These are phyloP conservation scores for Typhlichthys eigenmanni DNA, from an alignment of 2,797 vertebrate genomes.

Conservation along the genomic window DNA sequence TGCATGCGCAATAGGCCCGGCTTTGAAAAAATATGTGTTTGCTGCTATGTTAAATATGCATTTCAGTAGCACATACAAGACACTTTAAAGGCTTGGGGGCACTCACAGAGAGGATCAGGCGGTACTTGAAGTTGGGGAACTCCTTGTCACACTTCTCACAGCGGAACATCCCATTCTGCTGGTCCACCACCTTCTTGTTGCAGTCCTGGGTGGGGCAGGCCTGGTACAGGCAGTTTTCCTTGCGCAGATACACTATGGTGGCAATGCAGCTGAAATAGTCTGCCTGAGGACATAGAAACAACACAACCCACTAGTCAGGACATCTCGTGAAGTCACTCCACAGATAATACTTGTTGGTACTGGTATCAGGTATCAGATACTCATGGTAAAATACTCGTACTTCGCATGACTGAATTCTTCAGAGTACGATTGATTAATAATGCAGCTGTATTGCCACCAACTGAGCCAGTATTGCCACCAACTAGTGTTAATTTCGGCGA, in stretches of 20 bases:
- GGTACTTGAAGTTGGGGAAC: constrained; percentile 96
- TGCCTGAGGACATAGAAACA: constrained; percentile 68
- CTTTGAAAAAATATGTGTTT: too few species aligned
- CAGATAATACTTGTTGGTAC: not conserved
- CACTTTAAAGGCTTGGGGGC: not conserved
- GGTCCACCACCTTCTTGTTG: constrained; percentile 98
- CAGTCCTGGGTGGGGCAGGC: constrained; percentile 93
- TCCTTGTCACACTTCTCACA: constrained; percentile 97
- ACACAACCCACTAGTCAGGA: not conserved
- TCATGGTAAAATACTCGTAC: too few species aligned
- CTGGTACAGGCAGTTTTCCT: constrained; percentile 96
- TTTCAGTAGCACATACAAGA: too few species aligned
- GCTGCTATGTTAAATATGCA: too few species aligned
- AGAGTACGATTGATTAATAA: too few species aligned
- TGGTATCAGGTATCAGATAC: too few species aligned
- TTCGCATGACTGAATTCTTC: too few species aligned
- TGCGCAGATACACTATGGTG: constrained; percentile 90
- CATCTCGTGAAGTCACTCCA: not conserved
- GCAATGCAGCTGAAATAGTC: constrained; percentile 92
- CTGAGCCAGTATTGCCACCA: too few species aligned
- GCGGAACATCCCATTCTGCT: constrained; percentile 93
- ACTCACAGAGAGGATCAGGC: constrained; percentile 95
- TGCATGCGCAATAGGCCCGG: too few species aligned
- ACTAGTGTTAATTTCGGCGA: too few species aligned
- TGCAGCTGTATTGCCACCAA: too few species aligned